Conservation (phyloP, 2,888 invertebrate genomes). For the Apeira syringaria region DNA sequence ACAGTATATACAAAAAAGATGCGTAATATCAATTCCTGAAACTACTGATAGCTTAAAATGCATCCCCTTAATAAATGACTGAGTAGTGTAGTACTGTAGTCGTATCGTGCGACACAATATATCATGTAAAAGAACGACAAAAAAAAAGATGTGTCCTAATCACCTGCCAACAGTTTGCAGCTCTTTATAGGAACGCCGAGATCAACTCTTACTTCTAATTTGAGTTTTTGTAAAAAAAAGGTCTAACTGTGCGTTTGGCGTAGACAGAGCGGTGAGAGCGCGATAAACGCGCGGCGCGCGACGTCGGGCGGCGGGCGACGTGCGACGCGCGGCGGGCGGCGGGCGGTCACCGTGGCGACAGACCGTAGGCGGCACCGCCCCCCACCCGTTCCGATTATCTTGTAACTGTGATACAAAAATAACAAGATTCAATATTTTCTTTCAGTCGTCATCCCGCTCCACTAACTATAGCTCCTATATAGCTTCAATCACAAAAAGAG, state of each 20-base stretch:
- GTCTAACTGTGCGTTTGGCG: neutral
- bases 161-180: too few relatives aligned
- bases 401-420: constrained; percentile 38
- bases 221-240: too few relatives aligned
- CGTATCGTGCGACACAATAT: too few relatives aligned
- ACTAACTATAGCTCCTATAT: constrained; percentile 12
- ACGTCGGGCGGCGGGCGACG: constrained; percentile 51
- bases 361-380: constrained; percentile 57
- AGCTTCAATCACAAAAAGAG: constrained; percentile 7
- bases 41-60: too few relatives aligned
- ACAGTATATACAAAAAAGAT: too few relatives aligned
- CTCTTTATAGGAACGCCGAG: too few relatives aligned
- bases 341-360: constrained; percentile 69
- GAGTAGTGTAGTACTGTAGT: neutral
- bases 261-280: constrained; percentile 10
- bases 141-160: too few relatives aligned
- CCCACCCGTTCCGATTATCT: constrained; percentile 34
- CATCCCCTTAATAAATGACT: too few relatives aligned
- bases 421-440: constrained; percentile 14
- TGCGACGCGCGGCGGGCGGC: constrained; percentile 41
- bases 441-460: constrained; percentile 18
- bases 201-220: neutral
- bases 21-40: too few relatives aligned
- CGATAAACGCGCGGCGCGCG: constrained; percentile 47
- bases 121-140: too few relatives aligned